Evolutionary conservation across 2,888 invertebrate genomes (phyloP).

Genomic region (Drosophila melanosoma): DNA sequence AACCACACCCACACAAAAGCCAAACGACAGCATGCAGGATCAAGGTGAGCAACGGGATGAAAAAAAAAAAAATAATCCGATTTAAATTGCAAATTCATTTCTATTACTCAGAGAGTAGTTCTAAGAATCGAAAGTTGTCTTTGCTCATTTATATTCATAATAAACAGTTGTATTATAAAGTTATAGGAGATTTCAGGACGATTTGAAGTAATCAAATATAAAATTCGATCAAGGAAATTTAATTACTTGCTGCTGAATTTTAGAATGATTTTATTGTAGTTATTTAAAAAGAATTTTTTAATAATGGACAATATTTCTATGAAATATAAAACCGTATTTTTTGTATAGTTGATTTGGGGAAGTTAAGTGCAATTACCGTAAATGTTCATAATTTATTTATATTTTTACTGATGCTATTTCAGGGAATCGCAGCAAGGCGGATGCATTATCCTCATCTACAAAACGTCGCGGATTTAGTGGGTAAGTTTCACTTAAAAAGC

Average conservation of each 20-base stretch:
- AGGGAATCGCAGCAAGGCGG: slow-evolving; percentile 85
- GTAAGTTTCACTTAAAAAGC: slow-evolving; percentile 87
- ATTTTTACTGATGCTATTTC: neutral
- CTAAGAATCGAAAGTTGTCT: too few species aligned
- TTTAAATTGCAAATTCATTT: neutral
- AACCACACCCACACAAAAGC: slow-evolving; percentile 69
- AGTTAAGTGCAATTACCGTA: neutral
- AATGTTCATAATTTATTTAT: neutral
- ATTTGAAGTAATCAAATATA: neutral
- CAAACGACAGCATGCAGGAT: slow-evolving; percentile 83
- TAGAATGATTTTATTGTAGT: neutral
- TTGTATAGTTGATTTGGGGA: neutral
- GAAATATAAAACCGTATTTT: neutral
- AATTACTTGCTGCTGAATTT: neutral
- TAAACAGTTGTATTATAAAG: neutral
- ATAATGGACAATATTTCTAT: neutral
- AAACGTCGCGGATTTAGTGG: slow-evolving; percentile 93
- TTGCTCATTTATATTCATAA: neutral
- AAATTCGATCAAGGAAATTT: neutral
- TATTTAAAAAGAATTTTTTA: neutral
- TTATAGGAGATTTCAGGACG: neutral
- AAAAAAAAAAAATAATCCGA: neutral
- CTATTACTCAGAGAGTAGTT: neutral
- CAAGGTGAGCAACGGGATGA: slow-evolving; percentile 71
- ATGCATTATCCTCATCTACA: slow-evolving; percentile 90